Base-by-base conservation (phyloP, 1,140 invertebrate genomes). In the Cardiocondyla obscurior region DNA sequence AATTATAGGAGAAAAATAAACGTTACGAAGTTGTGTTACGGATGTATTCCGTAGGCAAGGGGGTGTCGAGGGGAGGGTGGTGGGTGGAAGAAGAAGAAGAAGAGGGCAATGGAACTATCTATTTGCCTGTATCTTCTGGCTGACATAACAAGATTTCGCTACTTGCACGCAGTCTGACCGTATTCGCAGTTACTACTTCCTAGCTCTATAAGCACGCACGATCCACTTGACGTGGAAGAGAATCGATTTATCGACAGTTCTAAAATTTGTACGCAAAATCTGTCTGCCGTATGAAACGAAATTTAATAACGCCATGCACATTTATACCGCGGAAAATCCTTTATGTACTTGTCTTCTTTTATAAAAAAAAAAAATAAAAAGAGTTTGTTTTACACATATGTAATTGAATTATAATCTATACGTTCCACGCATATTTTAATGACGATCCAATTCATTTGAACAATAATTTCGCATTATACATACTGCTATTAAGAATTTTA, bases 141-240 rank as follows among this genome's bases (percentile, higher is more conserved):
- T 67, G 74, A 79, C 46, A 46, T 77, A 79, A 79, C 74, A 67
- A 67, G 74, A 67, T 53, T 64, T 67, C 25, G 60, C 74, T 79
- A 79, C 62, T 79, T 53, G 46, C 33, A 42, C 44, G 33, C 33
- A 12, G 74, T 67, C 74, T 79, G 74, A 67, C 46, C 49, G n/a
- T 25, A 51, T 39, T 42, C 33, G 46, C 74, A 8, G 60, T 14
- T 79, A 67, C 74, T 39, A 53, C 74, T 79, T 53, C 74, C 36
- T 16, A 22, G 33, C 46, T 39, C 60, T 19, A 64, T 67, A n/a
- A 67, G 67, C 25, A 77, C 16, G 22, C 22, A 36, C 60, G 33
- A 42, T 67, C 22, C 2, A 65, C 46, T 77, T 51, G 46, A 53
- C 74, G 12, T 19, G 22, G 1, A 53, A 77, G 36, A 30, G 30